Base-by-base conservation (phyloP, 1,140 invertebrate species). In the Bombus pascuorum region DNA sequence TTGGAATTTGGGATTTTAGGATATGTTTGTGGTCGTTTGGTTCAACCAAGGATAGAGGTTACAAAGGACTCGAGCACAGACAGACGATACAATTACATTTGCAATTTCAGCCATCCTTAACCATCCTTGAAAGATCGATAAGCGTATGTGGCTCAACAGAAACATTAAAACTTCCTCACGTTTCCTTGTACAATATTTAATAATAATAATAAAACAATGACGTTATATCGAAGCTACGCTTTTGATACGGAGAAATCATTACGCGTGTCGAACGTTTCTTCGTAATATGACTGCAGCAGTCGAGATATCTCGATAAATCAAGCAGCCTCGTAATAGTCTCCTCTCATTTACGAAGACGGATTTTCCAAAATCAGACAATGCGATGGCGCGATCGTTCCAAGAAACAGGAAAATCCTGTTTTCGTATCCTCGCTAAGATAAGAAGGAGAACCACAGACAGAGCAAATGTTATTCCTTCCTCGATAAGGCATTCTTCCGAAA, bases 281-380 rank as follows among this genome's bases (percentile, higher is more conserved):
- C 15, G 47, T n/a, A 82, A 13, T 12, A 32, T 34, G 39, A 75
- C 62, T 39, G 15, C 65, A 25, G 0, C 39, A 2, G 6, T 47
- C 28, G 39, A 5, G n/a, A 39, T 0, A 8, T 68, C 42, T 22
- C 15, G 18, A 39, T 66, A 44, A 76, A 53, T 70, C 65, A 70
- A 5, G 2, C 8, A 53, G 3, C 13, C 8, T 22, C 2, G 25
- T 5, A 5, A 53, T n/a, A 37, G n/a, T 22, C 3, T 8, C 12
- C 25, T 28, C n/a, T 47, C 25, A 2, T 15, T 53, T 22, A 53
- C 22, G 28, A 22, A 2, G 12, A 9, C 9, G 76, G 66, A 9
- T 47, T 84, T 80, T 37, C 75, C 66, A 15, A 79, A 84, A 25
- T 73, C n/a, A 2, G 1, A 34, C 13, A 42, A 70, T n/a, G 5